Base-by-base conservation (phyloP, 2,113 vertebrate genomes). In the Oryzias celebensis region DNA sequence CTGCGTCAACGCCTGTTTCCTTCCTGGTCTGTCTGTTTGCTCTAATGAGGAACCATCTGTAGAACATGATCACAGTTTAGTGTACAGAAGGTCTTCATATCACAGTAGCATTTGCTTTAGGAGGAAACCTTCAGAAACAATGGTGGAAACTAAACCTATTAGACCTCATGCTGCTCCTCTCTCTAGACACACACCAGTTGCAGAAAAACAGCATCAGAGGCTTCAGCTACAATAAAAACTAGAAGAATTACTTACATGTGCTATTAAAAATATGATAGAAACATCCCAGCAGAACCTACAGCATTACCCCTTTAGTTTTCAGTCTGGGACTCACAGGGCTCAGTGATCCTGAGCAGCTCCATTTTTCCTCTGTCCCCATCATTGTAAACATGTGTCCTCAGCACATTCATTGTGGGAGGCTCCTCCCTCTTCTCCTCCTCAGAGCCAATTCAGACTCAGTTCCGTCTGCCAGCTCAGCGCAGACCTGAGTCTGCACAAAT, bases 351-450 rank as follows among this genome's bases (percentile, higher is more conserved):
- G 62, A 44, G 58, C 68, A 10, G 62, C 67, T 77, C 75, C 61
- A 72, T 76, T 80, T 73, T 67, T 72, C 68, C 45, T 57, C 60
- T 76, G 59, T 44, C 47, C 49, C 58, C 73, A 69, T 58, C 70
- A 71, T 65, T 80, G 82, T 89, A 87, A 91, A 91, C 90, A 90
- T 83, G 78, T 77, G 70, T 70, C 73, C 61, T 75, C 70, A 86
- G 84, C 80, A 62, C 49, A 46, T 69, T 82, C 75, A 84, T 84
- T 85, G 81, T 77, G 58, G 79, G 3, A 80, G 77, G 41, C 73
- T 67, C 89, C 85, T 46, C 91, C 91, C 82, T 54, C 62, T 14
- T 22, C 7, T 47, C 54, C 36, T 0, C 7, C 22, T 42, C 36
- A n/a, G 17, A 78, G 73, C 92, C 89, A 92, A 92, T 92, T 2